Conservation (phyloP, 1,140 invertebrate genomes). For the Proctacanthus coquilletti region DNA sequence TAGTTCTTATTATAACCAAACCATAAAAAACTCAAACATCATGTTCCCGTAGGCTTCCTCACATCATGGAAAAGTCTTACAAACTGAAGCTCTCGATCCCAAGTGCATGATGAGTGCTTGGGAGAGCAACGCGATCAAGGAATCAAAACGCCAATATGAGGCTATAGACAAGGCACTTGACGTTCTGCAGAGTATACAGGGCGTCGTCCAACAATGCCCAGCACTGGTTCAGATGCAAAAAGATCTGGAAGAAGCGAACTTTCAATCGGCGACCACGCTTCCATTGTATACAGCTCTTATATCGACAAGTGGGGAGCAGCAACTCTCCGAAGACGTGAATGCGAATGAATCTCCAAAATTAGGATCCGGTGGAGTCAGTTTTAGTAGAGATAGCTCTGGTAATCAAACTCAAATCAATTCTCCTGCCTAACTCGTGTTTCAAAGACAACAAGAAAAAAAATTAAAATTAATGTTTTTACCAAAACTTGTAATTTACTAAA, state of each 20-base stretch:
- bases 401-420: constrained; percentile 1
- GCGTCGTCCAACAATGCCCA: constrained; percentile 29
- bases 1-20: no score
- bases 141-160: constrained; percentile 32
- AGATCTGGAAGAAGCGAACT: constrained; percentile 31
- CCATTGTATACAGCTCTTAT: constrained; percentile 2
- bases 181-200: constrained; percentile 30
- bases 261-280: constrained; percentile 24
- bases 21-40: no score
- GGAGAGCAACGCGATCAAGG: no score
- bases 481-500: background rate
- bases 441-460: background rate
- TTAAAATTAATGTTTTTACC: background rate
- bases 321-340: constrained; percentile 2
- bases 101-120: no score
- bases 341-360: background rate
- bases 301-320: background rate
- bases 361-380: constrained; percentile 1
- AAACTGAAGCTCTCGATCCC: no score
- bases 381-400: no score
- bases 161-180: constrained; percentile 32
- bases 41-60: no score
- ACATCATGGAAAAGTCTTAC: no score
- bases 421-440: background rate
- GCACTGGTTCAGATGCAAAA: constrained; percentile 27